Conservation (phyloP, 2,797 vertebrate species). For the Pseudomugil tenellus region DNA sequence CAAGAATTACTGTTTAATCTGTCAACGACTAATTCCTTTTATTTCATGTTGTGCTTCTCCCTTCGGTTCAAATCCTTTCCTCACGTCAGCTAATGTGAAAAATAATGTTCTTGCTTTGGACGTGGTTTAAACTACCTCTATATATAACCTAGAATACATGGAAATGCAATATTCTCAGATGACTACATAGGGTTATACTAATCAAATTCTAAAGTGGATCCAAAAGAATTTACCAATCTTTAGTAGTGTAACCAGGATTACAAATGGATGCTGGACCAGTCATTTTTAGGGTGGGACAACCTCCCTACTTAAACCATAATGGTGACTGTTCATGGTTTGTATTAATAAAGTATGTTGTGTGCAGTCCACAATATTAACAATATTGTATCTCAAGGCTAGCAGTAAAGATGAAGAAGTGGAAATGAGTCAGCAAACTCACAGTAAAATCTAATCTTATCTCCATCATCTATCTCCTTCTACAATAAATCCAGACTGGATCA, state of each 20-base stretch:
- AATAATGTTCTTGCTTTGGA: too few relatives aligned
- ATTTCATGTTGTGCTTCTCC: background rate
- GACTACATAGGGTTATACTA: background rate
- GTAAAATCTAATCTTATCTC: background rate
- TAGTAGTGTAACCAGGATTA: background rate
- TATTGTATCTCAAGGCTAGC: background rate
- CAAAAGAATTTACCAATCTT: background rate
- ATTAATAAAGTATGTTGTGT: background rate
- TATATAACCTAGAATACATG: background rate
- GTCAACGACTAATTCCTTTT: background rate
- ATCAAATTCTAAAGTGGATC: background rate
- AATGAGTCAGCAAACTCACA: background rate
- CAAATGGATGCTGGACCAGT: background rate
- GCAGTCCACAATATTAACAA: background rate
- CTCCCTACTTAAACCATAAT: background rate
- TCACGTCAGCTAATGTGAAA: background rate
- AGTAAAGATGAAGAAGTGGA: background rate
- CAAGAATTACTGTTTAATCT: background rate
- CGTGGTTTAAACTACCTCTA: background rate
- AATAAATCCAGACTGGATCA: background rate
- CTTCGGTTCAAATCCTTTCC: background rate
- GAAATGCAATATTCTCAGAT: background rate
- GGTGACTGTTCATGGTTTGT: background rate
- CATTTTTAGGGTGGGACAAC: background rate
- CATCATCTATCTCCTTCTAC: too few relatives aligned